A percentile compares a stretch with the other conserved stretches of the same genome.
These are phyloP conservation scores for Caenorhabditis macrosperma DNA, from an alignment of 2,888 invertebrate species.

Conservation along the genomic window DNA sequence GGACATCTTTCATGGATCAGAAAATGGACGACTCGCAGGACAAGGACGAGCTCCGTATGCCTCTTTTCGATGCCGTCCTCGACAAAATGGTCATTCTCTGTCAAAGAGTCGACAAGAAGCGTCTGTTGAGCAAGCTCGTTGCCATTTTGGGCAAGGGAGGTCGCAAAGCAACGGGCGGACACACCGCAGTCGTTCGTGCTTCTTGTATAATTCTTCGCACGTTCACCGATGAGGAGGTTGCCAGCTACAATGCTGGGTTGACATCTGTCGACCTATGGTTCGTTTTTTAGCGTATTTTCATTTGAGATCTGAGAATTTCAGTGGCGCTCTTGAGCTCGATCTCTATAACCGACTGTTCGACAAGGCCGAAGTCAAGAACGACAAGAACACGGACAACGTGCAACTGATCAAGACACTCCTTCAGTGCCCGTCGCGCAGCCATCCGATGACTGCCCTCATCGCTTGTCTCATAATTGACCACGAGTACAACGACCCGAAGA, in stretches of 20 bases:
- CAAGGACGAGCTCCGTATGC: slow-evolving; percentile 39
- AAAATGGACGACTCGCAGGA: slow-evolving; percentile 20
- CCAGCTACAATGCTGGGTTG: neutral
- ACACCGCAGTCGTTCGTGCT: slow-evolving; percentile 58
- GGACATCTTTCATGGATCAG: slow-evolving; percentile 36
- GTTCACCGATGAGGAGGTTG: slow-evolving; percentile 55
- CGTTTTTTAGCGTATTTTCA: neutral
- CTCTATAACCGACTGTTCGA: slow-evolving; percentile 34
- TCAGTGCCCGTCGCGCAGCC: slow-evolving; percentile 45
- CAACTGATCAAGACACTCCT: slow-evolving; percentile 44
- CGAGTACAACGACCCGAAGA: slow-evolving; percentile 42
- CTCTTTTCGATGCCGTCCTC: slow-evolving; percentile 40
- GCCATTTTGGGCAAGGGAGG: slow-evolving; percentile 42
- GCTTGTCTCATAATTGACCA: slow-evolving; percentile 56
- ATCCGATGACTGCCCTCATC: slow-evolving; percentile 41
- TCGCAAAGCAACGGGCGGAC: slow-evolving; percentile 48
- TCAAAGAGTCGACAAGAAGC: slow-evolving; percentile 22
- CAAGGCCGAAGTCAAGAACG: slow-evolving; percentile 27
- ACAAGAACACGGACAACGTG: slow-evolving; percentile 19
- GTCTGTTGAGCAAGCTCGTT: slow-evolving; percentile 15
- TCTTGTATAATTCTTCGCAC: slow-evolving; percentile 56
- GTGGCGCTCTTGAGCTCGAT: slow-evolving; percentile 2
- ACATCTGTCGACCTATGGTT: slow-evolving; percentile 8
- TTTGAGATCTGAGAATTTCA: neutral
- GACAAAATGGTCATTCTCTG: slow-evolving; percentile 47